Conservation (phyloP, 2,113 vertebrate genomes). For the Syngnathus typhle region DNA sequence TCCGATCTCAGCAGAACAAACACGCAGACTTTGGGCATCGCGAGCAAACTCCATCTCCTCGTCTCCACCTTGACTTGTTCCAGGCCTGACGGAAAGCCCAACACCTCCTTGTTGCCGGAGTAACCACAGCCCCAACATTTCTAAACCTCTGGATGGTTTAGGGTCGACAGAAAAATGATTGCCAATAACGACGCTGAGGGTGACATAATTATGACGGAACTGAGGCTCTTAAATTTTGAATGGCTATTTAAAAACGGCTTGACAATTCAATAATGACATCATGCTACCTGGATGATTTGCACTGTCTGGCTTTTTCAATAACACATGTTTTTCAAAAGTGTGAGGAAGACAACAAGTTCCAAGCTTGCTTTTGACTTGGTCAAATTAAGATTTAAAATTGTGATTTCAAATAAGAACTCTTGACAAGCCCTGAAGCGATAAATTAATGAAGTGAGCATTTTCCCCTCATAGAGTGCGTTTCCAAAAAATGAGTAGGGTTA, state of each 20-base stretch:
- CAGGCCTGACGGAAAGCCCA: conserved; percentile 7
- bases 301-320: too few relatives aligned
- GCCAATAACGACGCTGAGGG: neutral
- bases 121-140: neutral
- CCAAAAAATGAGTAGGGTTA: neutral
- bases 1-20: conserved; percentile 60
- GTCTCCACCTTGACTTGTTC: conserved; percentile 45
- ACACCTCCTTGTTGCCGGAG: neutral
- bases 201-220: too few relatives aligned
- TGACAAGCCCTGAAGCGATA: neutral
- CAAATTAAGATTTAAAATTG: neutral
- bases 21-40: conserved; percentile 50
- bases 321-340: too few relatives aligned
- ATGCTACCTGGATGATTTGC: too few relatives aligned
- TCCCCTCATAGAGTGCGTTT: neutral
- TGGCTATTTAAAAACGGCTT: too few relatives aligned
- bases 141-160: neutral
- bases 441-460: neutral
- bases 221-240: too few relatives aligned
- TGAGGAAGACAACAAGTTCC: too few relatives aligned
- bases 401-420: neutral
- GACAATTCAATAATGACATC: too few relatives aligned
- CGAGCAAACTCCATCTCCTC: conserved; percentile 52
- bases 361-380: too few relatives aligned
- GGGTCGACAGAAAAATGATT: neutral